Base-by-base conservation (phyloP, 2,113 vertebrate genomes). In the Verasper variegatus region DNA sequence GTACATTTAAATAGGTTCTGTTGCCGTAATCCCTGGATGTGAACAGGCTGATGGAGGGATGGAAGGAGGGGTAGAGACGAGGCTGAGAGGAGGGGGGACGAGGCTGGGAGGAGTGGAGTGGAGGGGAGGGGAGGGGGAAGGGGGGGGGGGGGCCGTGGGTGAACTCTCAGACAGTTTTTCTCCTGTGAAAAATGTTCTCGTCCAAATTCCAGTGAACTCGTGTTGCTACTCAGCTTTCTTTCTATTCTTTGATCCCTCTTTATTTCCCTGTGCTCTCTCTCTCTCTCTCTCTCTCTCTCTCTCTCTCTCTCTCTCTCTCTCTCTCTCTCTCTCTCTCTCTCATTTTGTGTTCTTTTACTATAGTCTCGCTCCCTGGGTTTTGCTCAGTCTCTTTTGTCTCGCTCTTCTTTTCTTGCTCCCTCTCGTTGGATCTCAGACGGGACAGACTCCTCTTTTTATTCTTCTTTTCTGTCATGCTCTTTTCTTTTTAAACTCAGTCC, bases 161-260 rank as follows among this genome's bases (percentile, higher is more conserved):
- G 56, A 20, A 18, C 21, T 40, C 37, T 54, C 52, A 78, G 6
- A 31, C 2, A 21, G 61, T 52, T 59, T 52, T 59, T 70, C 55
- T 57, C 40, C 18, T 27, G 69, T 65, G 65, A 81, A 74, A 68
- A 65, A 78, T 66, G 69, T 60, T 63, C 64, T 63, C 31, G 59
- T 68, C 47, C 47, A 15, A 65, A 68, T 73, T 83, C 84, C 64
- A 51, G 42, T 60, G 76, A 76, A 74, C 70, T 65, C 63, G 15
- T 74, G 81, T 83, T 80, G 72, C 81, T 80, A 0, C 71, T 75
- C 61, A 12, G 71, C 58, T 80, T 69, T 77, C 55, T 59, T 8
- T 78, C 40, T 79, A 23, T 66, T 69, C 65, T 83, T 74, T 58
- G 23, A 66, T 86, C 58, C 68, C 37, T 67, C 67, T 83, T 68